Conservation (phyloP, 2,888 invertebrate species). For the Rhyacophila evoluta region DNA sequence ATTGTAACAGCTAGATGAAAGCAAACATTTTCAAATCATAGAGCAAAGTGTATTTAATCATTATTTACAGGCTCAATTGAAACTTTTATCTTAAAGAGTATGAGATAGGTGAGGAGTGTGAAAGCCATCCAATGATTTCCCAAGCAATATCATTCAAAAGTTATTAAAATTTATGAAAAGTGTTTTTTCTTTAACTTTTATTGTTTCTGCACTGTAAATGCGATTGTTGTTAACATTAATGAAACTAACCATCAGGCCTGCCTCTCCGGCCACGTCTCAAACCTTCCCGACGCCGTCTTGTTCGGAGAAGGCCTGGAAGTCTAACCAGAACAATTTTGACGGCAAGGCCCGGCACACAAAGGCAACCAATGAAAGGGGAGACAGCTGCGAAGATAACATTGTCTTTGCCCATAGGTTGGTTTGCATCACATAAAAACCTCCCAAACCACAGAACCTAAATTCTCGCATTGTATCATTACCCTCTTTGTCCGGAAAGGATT, state of each 20-base stretch:
- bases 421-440: not conserved
- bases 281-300: slow-evolving; percentile 57
- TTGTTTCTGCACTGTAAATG: not conserved
- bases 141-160: too few relatives aligned
- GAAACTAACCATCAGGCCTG: slow-evolving; percentile 59
- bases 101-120: too few relatives aligned
- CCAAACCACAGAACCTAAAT: slow-evolving; percentile 25
- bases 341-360: not conserved
- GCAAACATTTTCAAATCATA: too few relatives aligned
- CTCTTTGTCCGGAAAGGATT: too few relatives aligned
- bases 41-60: too few relatives aligned
- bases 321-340: not conserved
- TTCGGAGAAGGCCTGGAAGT: slow-evolving; percentile 46
- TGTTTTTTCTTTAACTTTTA: too few relatives aligned
- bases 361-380: slow-evolving; percentile 32
- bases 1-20: too few relatives aligned
- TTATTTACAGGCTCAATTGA: too few relatives aligned
- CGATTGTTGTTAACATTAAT: not conserved
- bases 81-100: too few relatives aligned
- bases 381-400: slow-evolving; percentile 40
- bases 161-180: too few relatives aligned
- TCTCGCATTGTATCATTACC: not conserved
- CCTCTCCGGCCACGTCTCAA: slow-evolving; percentile 66
- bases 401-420: slow-evolving; percentile 49
- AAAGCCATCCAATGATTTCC: too few relatives aligned